Evolutionary conservation across 1,140 invertebrate genomes (phyloP), one percentile per base, ranked within the genome.

Genomic region (Apolygus lucorum): DNA sequence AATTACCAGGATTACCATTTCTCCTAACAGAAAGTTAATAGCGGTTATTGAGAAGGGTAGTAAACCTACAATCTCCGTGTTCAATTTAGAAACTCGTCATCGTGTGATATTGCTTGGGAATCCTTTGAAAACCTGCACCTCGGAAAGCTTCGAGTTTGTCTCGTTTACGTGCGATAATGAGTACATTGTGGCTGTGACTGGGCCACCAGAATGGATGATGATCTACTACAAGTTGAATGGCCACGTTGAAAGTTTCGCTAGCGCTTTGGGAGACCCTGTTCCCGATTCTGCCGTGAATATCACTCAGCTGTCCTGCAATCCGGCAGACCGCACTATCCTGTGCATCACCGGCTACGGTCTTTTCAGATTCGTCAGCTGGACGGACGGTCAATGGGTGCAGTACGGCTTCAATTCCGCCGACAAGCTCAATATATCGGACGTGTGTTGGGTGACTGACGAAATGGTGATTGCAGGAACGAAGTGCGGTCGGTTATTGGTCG

Each of bases 321-420:
- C 91, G 2, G 80, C 83, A 42, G 92, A 95, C 74, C 81, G 84
- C 22, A 88, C 88, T 11, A 84, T 91, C 62, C 77, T 92, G 0
- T 88, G 88, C 52, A 80, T 92, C 8, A 85, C 88, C 52, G 92
- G 92, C 13, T 82, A 84, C 27, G 84, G 84, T 17, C 83, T 87
- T 0, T 90, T 93, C 74, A 86, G 89, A 74, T 86, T 92, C 67
- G 83, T 92, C 75, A 89, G 88, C 28, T 87, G 89, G 29, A 84
- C 86, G n/a, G 92, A 95, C 76, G 87, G 85, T 0, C 83, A 87
- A 2, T 88, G 93, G 85, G 84, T 90, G 29, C 88, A 90, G 66
- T 92, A 88, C 78, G 90, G 90, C 22, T 92, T 89, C 79, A 84
- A 87, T 69, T 93, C 92, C 78, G 85, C 88, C 22, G 91, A 95